A percentile compares a stretch with the other conserved stretches of the same genome.
Conservation (phyloP, 2,888 invertebrate genomes). For the Crematogaster levior region DNA sequence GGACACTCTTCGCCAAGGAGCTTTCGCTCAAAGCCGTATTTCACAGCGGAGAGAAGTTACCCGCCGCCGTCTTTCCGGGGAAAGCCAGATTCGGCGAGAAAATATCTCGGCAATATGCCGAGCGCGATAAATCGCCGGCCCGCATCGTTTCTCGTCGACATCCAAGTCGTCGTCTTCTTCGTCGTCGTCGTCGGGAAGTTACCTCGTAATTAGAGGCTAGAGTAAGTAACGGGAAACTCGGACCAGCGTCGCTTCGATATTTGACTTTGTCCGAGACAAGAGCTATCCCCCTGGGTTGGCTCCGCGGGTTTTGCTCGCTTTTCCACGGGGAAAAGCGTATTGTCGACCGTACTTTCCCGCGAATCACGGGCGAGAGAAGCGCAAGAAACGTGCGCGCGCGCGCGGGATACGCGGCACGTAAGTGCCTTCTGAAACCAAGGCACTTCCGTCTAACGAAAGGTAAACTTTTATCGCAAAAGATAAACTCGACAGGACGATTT, state of each 20-base stretch:
- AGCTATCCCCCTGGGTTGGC: slow-evolving; percentile 10
- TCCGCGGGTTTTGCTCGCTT: slow-evolving; percentile 52
- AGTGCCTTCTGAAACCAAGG: slow-evolving; percentile 73
- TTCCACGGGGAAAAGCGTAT: slow-evolving; percentile 38
- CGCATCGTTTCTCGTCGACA: slow-evolving; percentile 21
- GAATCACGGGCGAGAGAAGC: slow-evolving; percentile 57
- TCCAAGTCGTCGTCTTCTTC: too few species aligned
- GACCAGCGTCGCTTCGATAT: slow-evolving; percentile 36
- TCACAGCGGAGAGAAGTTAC: slow-evolving; percentile 41
- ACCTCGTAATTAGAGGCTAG: slow-evolving; percentile 35
- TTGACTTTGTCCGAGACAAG: slow-evolving; percentile 46
- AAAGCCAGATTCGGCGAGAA: slow-evolving; percentile 52
- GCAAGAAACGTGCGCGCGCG: slow-evolving; percentile 42
- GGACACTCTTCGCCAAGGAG: slow-evolving; percentile 50
- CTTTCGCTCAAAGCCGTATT: slow-evolving; percentile 47
- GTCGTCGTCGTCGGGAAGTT: slow-evolving; percentile 17
- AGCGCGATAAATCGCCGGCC: slow-evolving; percentile 46
- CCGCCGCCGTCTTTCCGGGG: slow-evolving; percentile 15
- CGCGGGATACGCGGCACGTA: slow-evolving; percentile 52
- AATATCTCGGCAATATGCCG: slow-evolving; percentile 54
- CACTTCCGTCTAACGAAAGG: slow-evolving; percentile 81
- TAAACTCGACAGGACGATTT: slow-evolving; percentile 74
- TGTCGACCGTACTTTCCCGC: slow-evolving; percentile 51
- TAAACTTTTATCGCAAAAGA: slow-evolving; percentile 79
- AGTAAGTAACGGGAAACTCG: slow-evolving; percentile 16